These are phyloP conservation scores for Poeciliopsis turrubarensis DNA, from an alignment of 2,113 vertebrate species.

Conservation along the genomic window DNA sequence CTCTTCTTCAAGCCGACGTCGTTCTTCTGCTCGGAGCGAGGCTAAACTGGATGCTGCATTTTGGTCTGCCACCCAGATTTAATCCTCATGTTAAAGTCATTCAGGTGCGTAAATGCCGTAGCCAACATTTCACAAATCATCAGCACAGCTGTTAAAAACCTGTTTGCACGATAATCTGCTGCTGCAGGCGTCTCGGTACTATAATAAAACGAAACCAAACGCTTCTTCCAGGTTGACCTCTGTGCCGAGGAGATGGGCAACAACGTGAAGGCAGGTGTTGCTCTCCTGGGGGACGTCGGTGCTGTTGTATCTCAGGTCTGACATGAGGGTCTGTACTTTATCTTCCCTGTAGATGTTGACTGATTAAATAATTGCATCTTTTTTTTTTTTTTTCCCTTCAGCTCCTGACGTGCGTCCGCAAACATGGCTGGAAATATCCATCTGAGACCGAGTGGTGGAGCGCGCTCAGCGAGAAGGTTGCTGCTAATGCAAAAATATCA, in stretches of 20 bases:
- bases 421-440: constrained; percentile 83
- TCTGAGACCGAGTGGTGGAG: constrained; percentile 88
- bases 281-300: constrained; percentile 89
- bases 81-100: constrained; percentile 88
- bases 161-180: neutral
- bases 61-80: constrained; percentile 92
- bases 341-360: neutral
- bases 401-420: constrained; percentile 82
- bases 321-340: neutral
- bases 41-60: constrained; percentile 97
- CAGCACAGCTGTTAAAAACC: neutral
- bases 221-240: constrained; percentile 86
- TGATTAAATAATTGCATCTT: too few relatives aligned
- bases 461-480: constrained; percentile 84
- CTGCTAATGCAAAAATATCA: constrained; percentile 83
- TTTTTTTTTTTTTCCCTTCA: constrained; percentile 56
- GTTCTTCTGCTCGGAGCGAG: constrained; percentile 92
- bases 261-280: constrained; percentile 87
- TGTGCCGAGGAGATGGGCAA: constrained; percentile 97
- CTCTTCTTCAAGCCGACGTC: constrained; percentile 90
- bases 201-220: neutral
- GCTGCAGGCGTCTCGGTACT: neutral
- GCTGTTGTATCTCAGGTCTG: constrained; percentile 85
- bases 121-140: neutral
- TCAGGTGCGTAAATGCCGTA: constrained; percentile 81